These are phyloP conservation scores for Melanotaenia maccullochi DNA, from an alignment of 2,797 vertebrate species.

Conservation along the genomic window DNA sequence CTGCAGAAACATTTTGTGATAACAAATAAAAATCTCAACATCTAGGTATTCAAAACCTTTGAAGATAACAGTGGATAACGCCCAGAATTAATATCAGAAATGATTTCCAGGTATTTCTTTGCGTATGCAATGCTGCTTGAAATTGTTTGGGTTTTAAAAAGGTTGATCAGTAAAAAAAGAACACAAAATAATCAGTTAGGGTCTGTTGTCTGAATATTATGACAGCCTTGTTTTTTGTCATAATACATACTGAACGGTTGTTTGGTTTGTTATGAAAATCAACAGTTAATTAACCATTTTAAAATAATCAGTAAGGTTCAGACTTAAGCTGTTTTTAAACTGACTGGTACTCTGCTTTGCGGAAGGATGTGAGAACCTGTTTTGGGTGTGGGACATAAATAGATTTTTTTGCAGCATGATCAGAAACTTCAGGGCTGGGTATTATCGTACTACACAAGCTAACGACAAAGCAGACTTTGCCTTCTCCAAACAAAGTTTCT, in stretches of 20 bases:
- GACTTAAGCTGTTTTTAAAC: not conserved
- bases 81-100: not conserved
- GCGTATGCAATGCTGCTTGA: not conserved
- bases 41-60: accelerated
- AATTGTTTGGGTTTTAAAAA: not conserved
- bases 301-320: not conserved
- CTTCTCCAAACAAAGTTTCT: conserved; percentile 16
- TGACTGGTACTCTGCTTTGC: not conserved
- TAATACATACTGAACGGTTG: not conserved
- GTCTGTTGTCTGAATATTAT: not conserved
- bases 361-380: not conserved
- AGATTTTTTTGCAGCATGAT: not conserved
- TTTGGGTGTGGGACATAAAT: not conserved
- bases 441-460: not conserved
- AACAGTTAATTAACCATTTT: not conserved
- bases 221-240: not conserved
- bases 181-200: not conserved
- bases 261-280: not conserved
- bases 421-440: not conserved
- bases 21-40: not conserved
- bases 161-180: not conserved
- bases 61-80: not conserved
- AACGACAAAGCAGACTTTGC: not conserved
- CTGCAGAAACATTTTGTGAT: not conserved
- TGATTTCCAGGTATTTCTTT: not conserved